Evolutionary conservation across 2,797 vertebrate species (phyloP).

Genomic region (Danio kyathit): DNA sequence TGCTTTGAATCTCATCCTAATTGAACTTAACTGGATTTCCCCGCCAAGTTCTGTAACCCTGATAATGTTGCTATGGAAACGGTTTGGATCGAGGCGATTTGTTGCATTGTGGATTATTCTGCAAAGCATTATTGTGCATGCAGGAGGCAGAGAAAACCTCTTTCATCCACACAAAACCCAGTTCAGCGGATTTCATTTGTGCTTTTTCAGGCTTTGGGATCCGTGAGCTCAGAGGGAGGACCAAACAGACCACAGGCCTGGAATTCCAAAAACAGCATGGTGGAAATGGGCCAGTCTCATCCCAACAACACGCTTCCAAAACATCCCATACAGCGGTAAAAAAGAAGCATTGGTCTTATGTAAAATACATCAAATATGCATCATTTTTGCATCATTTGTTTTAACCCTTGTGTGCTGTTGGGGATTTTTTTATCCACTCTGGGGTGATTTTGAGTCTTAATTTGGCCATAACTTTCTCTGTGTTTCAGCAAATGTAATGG

Average conservation of each 20-base stretch:
- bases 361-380: too few species aligned
- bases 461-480: too few species aligned
- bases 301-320: background rate
- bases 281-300: constrained; percentile 25
- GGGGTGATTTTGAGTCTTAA: too few species aligned
- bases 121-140: constrained; percentile 6
- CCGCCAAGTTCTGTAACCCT: constrained; percentile 40
- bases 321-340: constrained; percentile 35
- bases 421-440: too few species aligned
- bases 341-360: too few species aligned
- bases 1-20: constrained; percentile 51
- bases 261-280: constrained; percentile 25
- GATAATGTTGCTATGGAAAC: constrained; percentile 53
- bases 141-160: constrained; percentile 37
- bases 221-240: constrained; percentile 27
- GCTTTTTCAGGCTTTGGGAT: constrained; percentile 42
- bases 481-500: too few species aligned
- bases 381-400: too few species aligned
- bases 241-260: constrained; percentile 34
- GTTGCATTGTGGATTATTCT: constrained; percentile 24
- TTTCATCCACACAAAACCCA: constrained; percentile 48
- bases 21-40: constrained; percentile 54
- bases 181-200: constrained; percentile 43
- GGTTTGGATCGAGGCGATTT: constrained; percentile 20
- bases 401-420: too few species aligned